Conservation (phyloP, 1,140 invertebrate genomes). For the Stratiolaelaps scimitus region DNA sequence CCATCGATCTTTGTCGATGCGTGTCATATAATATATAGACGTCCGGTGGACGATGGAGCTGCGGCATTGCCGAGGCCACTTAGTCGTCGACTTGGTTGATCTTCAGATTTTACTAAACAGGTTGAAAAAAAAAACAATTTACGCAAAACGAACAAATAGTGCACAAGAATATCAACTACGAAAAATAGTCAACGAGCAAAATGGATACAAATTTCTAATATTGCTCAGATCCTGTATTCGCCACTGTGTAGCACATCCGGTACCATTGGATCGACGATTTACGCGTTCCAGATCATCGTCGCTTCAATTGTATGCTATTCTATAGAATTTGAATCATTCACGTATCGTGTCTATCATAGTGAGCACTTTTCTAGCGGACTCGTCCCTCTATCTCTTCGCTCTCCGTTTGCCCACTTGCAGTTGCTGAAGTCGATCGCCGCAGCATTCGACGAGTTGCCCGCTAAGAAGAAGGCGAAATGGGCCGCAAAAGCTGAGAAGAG, state of each 20-base stretch:
- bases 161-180: no score
- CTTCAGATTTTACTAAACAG: no score
- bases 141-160: no score
- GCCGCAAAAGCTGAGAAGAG: slow-evolving; percentile 2
- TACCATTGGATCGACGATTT: neutral
- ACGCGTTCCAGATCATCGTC: neutral
- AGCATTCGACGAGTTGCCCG: neutral
- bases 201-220: no score
- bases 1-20: neutral
- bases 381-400: no score
- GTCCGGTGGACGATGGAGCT: neutral
- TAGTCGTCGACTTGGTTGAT: neutral
- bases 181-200: no score
- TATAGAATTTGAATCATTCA: no score
- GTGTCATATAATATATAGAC: neutral
- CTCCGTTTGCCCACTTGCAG: slow-evolving; percentile 3
- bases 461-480: slow-evolving; percentile 21
- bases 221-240: no score
- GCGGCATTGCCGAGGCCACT: neutral
- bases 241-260: no score
- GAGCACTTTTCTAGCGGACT: no score
- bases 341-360: no score
- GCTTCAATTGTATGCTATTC: neutral
- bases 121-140: no score
- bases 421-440: neutral